A percentile compares a stretch with the other conserved stretches of the same genome.
phyloP scores from a whole-genome alignment of 1,140 invertebrate genomes.

The Trigoniulus corallinus region DNA sequence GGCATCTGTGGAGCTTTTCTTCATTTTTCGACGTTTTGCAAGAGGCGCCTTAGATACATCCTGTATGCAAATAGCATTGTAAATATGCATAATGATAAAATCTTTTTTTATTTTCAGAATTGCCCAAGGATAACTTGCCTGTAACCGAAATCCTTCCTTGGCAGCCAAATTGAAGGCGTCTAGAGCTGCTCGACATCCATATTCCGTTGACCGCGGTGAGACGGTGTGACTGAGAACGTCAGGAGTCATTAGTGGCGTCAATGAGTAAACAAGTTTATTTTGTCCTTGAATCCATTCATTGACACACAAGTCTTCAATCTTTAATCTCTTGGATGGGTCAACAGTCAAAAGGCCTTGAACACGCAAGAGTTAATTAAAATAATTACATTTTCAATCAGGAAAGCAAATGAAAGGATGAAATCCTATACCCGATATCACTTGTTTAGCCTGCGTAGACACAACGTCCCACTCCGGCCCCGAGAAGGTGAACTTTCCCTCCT shows the following conservation, averaged over 20 bases:
- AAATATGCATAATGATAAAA: not conserved
- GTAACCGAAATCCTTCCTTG: constrained; percentile 49
- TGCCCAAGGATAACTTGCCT: constrained; percentile 21
- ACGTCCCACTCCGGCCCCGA: constrained; percentile 46
- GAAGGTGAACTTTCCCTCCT: constrained; percentile 57
- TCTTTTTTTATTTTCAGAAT: not conserved
- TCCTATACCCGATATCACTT: constrained; percentile 43
- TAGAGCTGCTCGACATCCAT: constrained; percentile 38
- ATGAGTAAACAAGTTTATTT: constrained; percentile 23
- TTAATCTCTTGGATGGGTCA: constrained; percentile 52
- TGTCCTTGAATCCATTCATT: constrained; percentile 44
- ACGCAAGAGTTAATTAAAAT: not conserved
- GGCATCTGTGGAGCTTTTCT: constrained; percentile 38
- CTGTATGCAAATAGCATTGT: constrained; percentile 16
- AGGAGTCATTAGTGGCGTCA: constrained; percentile 39
- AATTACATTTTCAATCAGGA: not conserved
- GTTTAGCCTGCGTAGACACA: constrained; percentile 55
- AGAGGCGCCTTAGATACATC: constrained; percentile 49
- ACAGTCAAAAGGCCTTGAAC: constrained; percentile 49
- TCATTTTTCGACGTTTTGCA: constrained; percentile 46
- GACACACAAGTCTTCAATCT: constrained; percentile 41
- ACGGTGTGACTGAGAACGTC: constrained; percentile 28
- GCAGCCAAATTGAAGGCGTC: constrained; percentile 51
- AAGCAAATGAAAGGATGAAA: not conserved
- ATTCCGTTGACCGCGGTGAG: constrained; percentile 22